Base-by-base conservation (phyloP, 2,113 vertebrate genomes). In the Leuciscus idus region DNA sequence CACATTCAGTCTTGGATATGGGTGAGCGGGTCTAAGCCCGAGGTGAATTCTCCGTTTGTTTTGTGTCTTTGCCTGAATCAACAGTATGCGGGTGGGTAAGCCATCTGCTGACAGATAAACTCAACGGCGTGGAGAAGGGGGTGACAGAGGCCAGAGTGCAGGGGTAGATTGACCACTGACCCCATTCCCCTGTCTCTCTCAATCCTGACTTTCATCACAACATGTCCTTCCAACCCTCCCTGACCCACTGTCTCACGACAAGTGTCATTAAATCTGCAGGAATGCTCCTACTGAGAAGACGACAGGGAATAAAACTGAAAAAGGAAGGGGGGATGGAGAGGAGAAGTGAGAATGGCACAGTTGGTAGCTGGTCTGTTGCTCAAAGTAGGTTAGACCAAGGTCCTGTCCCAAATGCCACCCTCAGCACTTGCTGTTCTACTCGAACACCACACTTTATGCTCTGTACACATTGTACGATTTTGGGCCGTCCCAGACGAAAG, bases 41-140 rank as follows among this genome's bases (percentile, higher is more conserved):
- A 74, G 84, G 80, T 52, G 30, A 87, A 87, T 89, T 91, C 89
- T 89, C 86, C 83, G 91, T 90, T 94, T 93, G 90, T 93, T 92
- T 92, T 89, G 84, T 83, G 83, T 93, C 90, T 91, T 88, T 64
- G 88, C 89, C 92, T 91, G 89, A 92, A 83, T 94, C 92, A 93
- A 91, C 92, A 93, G 89, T 89, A 88, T 88, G 87, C 84, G 80
- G 78, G 86, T 88, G 88, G 91, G 91, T 92, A 87, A 72, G 59
- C 90, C 93, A 90, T 92, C 90, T 93, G 92, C 90, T 93, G 93
- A 93, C 92, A 93, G 90, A 90, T 92, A 84, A 78, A 91, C 89
- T 94, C 93, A 92, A 87, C 90, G 73, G 57, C 12, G 83, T 62
- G 88, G 83, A 90, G 79, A 84, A 82, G 88, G 90, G 88, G 90